Conservation (phyloP, 1,140 invertebrate genomes). For the Calycopis cecrops region DNA sequence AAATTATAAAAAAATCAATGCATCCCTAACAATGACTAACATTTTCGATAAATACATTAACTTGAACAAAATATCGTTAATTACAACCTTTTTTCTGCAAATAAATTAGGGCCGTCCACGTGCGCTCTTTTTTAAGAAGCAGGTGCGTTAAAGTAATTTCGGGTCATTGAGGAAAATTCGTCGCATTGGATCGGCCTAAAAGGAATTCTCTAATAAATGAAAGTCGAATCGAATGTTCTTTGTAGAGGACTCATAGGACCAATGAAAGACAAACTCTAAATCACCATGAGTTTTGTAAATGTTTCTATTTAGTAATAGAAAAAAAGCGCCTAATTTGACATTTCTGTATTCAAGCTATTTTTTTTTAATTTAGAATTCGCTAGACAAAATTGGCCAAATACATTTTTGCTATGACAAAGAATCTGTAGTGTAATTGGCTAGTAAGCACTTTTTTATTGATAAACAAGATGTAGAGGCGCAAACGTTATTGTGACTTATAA, state of each 20-base stretch:
- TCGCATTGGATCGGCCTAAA: slow-evolving; percentile 5
- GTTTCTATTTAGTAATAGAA: background rate
- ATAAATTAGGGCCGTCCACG: background rate
- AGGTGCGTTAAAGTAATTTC: slow-evolving; percentile 1
- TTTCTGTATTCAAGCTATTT: too few relatives aligned
- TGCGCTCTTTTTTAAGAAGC: background rate
- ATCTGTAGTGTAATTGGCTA: too few relatives aligned
- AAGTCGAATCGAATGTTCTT: slow-evolving; percentile 5
- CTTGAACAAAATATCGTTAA: background rate
- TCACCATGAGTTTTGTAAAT: background rate
- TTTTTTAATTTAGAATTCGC: too few relatives aligned
- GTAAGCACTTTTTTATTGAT: too few relatives aligned
- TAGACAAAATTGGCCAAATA: too few relatives aligned
- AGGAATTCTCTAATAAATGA: slow-evolving; percentile 4
- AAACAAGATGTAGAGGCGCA: too few relatives aligned
- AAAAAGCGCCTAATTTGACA: too few relatives aligned
- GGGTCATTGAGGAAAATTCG: background rate
- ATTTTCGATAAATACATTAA: too few relatives aligned
- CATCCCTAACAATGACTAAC: too few relatives aligned
- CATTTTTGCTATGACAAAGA: too few relatives aligned
- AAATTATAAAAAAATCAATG: too few relatives aligned
- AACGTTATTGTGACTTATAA: too few relatives aligned
- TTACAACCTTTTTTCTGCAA: background rate
- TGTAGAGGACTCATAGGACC: slow-evolving; percentile 1
- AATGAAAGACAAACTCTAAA: slow-evolving; percentile 2